Conservation (phyloP, 2,113 vertebrate genomes). For the Eleginops maclovinus region DNA sequence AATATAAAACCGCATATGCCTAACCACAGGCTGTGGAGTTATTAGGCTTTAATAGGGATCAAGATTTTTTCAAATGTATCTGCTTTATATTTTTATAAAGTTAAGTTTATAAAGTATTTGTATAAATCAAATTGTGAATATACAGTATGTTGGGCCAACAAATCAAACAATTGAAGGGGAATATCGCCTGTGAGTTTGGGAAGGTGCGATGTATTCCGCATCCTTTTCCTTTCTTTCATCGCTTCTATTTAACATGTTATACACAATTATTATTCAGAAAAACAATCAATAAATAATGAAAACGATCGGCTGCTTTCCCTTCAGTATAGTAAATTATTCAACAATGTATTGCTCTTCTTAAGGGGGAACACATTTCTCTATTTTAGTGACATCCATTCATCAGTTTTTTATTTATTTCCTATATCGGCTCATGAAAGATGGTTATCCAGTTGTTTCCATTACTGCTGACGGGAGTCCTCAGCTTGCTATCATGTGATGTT, state of each 20-base stretch:
- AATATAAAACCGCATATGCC: slow-evolving; percentile 24
- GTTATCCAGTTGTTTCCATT: slow-evolving; percentile 46
- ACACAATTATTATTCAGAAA: background rate
- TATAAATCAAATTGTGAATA: background rate
- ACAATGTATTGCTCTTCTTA: background rate
- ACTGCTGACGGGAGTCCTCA: slow-evolving; percentile 33
- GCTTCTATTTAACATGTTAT: background rate
- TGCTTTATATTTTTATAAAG: background rate
- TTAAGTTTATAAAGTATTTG: too few species aligned
- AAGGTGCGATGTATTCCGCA: background rate
- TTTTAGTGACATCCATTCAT: background rate
- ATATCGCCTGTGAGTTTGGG: background rate
- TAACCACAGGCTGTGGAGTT: slow-evolving; percentile 33
- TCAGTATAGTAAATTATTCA: too few species aligned
- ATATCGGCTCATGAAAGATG: slow-evolving; percentile 31
- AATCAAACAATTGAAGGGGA: background rate
- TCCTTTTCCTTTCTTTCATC: background rate
- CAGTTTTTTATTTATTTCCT: background rate
- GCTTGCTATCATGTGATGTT: slow-evolving; percentile 33
- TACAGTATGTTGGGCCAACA: background rate
- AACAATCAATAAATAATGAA: background rate
- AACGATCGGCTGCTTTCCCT: background rate
- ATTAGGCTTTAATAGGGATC: too few species aligned
- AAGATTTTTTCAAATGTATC: background rate
- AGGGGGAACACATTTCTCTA: background rate